These are phyloP conservation scores for Listrodromus nycthemerus DNA, from an alignment of 2,888 invertebrate genomes.

Conservation along the genomic window DNA sequence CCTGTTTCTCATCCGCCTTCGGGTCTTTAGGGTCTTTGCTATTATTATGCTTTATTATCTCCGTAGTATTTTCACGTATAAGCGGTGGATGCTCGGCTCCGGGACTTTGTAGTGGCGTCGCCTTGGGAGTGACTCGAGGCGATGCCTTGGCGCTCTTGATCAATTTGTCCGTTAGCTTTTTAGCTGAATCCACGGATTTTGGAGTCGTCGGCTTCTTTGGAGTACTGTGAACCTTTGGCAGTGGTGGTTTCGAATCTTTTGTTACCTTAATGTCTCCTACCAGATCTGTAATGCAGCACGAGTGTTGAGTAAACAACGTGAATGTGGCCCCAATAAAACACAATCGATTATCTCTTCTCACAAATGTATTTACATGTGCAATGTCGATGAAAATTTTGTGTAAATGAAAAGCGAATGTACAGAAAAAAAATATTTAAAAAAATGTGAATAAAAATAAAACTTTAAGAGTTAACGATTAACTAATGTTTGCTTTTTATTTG, in stretches of 20 bases:
- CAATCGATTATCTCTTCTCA: slow-evolving; percentile 71
- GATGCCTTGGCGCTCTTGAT: slow-evolving; percentile 82
- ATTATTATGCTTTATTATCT: slow-evolving; percentile 73
- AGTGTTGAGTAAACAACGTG: slow-evolving; percentile 52
- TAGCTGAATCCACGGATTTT: slow-evolving; percentile 72
- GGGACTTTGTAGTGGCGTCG: slow-evolving; percentile 87
- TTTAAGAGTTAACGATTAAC: slow-evolving; percentile 31
- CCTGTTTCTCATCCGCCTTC: slow-evolving; percentile 75
- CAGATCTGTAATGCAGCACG: slow-evolving; percentile 74
- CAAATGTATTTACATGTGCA: slow-evolving; percentile 80
- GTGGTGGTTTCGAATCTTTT: slow-evolving; percentile 88
- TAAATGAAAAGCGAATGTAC: slow-evolving; percentile 50
- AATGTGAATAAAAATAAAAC: slow-evolving; percentile 52
- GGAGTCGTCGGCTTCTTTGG: slow-evolving; percentile 83
- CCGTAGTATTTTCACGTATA: slow-evolving; percentile 78
- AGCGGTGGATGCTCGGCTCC: slow-evolving; percentile 83
- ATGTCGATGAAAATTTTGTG: slow-evolving; percentile 65
- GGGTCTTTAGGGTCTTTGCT: slow-evolving; percentile 74
- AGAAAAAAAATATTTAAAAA: slow-evolving; percentile 39
- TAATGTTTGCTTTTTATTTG: neutral
- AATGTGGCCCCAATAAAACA: slow-evolving; percentile 38
- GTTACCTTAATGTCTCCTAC: slow-evolving; percentile 83
- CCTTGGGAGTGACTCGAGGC: slow-evolving; percentile 85
- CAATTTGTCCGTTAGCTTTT: slow-evolving; percentile 79
- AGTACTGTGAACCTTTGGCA: slow-evolving; percentile 86